These are phyloP conservation scores for Gymnoscelis rufifasciata DNA, from an alignment of 2,888 invertebrate genomes.

Conservation along the genomic window DNA sequence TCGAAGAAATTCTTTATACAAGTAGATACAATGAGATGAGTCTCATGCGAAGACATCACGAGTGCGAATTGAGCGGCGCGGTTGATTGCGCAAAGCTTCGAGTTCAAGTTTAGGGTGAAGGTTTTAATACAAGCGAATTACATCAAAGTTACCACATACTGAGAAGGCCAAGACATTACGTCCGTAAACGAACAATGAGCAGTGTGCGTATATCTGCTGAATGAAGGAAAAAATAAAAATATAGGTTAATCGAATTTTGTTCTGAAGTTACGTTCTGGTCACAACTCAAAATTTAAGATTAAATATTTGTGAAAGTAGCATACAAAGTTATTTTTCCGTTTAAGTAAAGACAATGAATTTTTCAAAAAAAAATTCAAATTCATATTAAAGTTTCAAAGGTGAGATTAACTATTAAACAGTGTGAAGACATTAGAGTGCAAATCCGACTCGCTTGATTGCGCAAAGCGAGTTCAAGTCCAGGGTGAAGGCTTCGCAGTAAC, in stretches of 20 bases:
- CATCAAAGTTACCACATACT: constrained; percentile 2
- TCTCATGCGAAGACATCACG: constrained; percentile 31
- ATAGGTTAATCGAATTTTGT: no score
- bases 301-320: no score
- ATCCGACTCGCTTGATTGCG: constrained; percentile 58
- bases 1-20: no score
- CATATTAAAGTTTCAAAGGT: no score
- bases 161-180: background rate
- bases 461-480: constrained; percentile 73
- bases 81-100: constrained; percentile 60
- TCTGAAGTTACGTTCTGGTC: no score
- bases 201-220: background rate
- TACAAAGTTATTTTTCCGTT: no score
- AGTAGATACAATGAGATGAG: constrained; percentile 21
- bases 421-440: constrained; percentile 35
- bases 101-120: constrained; percentile 78
- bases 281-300: no score
- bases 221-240: background rate
- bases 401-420: constrained; percentile 15
- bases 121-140: constrained; percentile 41
- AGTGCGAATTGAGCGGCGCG: constrained; percentile 52
- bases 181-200: background rate
- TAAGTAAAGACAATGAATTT: no score
- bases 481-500: constrained; percentile 58
- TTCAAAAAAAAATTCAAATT: no score